Evolutionary conservation across 2,113 vertebrate genomes (phyloP).

Genomic region (Chaetodon auriga): DNA sequence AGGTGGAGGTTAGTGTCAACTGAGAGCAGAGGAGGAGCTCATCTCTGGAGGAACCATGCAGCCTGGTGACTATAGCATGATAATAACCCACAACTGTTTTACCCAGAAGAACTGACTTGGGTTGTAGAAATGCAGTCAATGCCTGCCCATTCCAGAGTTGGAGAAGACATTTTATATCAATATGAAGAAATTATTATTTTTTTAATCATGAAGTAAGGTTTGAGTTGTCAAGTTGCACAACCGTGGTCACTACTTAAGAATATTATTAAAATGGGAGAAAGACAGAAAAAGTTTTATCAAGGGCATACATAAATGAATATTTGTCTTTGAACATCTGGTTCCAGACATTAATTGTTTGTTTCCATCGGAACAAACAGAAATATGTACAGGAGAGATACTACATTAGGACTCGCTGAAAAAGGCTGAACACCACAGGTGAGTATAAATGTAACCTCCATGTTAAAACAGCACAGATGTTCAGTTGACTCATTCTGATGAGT

Average conservation of each 20-base stretch:
- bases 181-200: background rate
- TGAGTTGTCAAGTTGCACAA: background rate
- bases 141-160: background rate
- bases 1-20: conserved; percentile 70
- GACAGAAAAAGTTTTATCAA: background rate
- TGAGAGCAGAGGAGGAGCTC: conserved; percentile 37
- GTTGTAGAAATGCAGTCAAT: background rate
- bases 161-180: background rate
- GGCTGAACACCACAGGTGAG: background rate
- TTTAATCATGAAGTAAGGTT: background rate
- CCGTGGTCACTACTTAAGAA: background rate
- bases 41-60: background rate
- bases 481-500: no score
- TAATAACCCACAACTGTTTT: background rate
- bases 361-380: background rate
- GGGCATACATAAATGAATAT: background rate
- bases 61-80: background rate
- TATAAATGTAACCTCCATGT: background rate
- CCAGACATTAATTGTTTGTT: background rate
- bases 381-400: background rate
- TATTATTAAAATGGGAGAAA: background rate
- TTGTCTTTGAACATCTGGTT: background rate
- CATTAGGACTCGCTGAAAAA: no score
- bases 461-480: background rate
- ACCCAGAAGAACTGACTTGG: background rate